Percentiles rank a stretch among this genome's conserved stretches.
Conservation (phyloP, 2,797 vertebrate species). For the Crocodylus rhombifer region DNA sequence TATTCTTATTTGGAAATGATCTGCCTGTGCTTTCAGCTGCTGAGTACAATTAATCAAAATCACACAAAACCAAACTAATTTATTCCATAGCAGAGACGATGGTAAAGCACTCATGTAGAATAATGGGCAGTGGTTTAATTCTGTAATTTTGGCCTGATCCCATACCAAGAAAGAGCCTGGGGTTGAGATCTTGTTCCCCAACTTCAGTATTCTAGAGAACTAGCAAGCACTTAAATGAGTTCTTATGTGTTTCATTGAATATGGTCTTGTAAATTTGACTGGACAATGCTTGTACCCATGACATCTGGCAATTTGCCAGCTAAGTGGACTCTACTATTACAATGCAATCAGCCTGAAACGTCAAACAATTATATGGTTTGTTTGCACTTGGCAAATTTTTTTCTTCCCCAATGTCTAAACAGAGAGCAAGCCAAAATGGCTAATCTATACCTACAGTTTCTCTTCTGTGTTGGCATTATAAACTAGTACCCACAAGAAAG, state of each 20-base stretch:
- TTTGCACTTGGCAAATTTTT: background rate
- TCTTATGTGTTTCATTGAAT: background rate
- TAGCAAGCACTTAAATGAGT: background rate
- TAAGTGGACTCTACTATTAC: background rate
- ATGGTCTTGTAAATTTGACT: background rate
- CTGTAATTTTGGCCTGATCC: background rate
- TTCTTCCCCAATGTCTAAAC: background rate
- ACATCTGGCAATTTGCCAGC: background rate
- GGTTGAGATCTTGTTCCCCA: background rate
- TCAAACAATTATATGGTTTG: background rate
- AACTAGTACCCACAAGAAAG: background rate
- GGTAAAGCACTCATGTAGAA: background rate
- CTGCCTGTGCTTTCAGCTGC: conserved; percentile 3
- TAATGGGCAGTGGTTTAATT: background rate
- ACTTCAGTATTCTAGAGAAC: background rate
- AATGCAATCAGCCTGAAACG: background rate
- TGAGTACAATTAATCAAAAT: background rate
- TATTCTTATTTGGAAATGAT: background rate
- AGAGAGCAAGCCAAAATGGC: background rate
- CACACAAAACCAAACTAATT: background rate
- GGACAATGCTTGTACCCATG: background rate
- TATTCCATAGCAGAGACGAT: background rate
- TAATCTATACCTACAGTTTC: background rate
- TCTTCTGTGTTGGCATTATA: background rate
- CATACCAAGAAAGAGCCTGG: background rate